Evolutionary conservation across 2,888 invertebrate genomes (phyloP), one percentile per base, ranked within the genome.

Genomic region (Macropis europaea): DNA sequence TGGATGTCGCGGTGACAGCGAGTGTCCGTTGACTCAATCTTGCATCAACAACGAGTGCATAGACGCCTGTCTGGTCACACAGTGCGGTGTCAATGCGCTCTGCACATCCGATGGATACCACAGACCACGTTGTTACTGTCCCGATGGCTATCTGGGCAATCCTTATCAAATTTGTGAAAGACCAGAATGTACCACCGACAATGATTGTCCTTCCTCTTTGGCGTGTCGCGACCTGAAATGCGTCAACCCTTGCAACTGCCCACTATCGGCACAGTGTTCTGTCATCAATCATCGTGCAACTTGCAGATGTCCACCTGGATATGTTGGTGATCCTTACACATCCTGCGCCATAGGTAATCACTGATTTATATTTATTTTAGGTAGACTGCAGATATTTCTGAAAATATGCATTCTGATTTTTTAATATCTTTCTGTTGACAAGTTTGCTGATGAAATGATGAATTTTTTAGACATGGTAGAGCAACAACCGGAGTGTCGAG

Each of bases 291-390:
- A 97, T 88, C 90, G 92, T 60, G 93, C 97, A 0, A 92, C 92
- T 53, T 97, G 97, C 84, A 93, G 94, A 80, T 97, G 97, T 89
- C 95, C 96, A 36, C 93, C 96, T 43, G 96, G 96, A 13, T 95
- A 95, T 77, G 92, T 91, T 63, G 97, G 97, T 73, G 94, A 97
- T 90, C 95, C 97, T 6, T 92, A 94, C 76, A 90, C 91, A 26
- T 91, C 92, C 70, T 97, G 97, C 86, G 91, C 90, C 75, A 90
- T 90, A 87, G 92, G 94, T 94, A 88, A 86, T 86, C 83, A 24
- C 53, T n/a, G n/a, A 11, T 2, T 6, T 11, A 22, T n/a, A 13
- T 34, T n/a, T 0, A 19, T 28, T 43, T 26, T n/a, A 11, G 4
- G 5, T 9, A n/a, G n/a, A n/a, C n/a, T n/a, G n/a, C n/a, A n/a